phyloP scores from a whole-genome alignment of 2,113 vertebrate genomes.

The Oreotragus oreotragus region DNA sequence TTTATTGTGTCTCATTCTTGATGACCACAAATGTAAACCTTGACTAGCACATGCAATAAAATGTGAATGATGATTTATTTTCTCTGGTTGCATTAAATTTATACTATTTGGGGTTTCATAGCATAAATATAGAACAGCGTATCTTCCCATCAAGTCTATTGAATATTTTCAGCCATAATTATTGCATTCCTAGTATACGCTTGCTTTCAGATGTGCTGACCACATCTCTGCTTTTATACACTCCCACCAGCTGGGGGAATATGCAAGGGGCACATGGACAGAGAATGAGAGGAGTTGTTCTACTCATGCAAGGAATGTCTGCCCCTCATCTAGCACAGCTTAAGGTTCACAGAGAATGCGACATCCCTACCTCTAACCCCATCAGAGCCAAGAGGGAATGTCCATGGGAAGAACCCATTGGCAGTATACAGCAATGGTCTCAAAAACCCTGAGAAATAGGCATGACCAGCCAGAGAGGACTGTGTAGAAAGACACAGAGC shows the following conservation, averaged over 20 bases:
- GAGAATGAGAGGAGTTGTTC: not conserved
- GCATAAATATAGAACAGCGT: not conserved
- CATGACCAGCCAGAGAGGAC: not conserved
- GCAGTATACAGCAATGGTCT: not conserved
- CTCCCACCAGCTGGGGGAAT: not conserved
- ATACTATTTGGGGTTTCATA: not conserved
- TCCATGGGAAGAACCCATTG: not conserved
- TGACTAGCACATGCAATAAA: not conserved
- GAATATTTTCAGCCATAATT: not conserved
- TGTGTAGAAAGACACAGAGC: not conserved
- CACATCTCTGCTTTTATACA: not conserved
- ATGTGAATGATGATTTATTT: not conserved
- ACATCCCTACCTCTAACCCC: not conserved
- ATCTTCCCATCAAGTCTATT: not conserved
- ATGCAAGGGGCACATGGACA: not conserved
- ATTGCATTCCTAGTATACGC: not conserved
- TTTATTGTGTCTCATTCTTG: not conserved
- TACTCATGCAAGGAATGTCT: not conserved
- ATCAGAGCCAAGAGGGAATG: not conserved
- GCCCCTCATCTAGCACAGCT: not conserved
- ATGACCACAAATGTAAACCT: not conserved
- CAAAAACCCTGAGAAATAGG: not conserved
- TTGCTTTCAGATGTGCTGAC: not conserved
- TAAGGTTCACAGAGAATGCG: not conserved
- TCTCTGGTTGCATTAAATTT: not conserved